A percentile compares a stretch with the other conserved stretches of the same genome.
These are phyloP conservation scores for Gadopsis bispinosus DNA, from an alignment of 2,797 vertebrate species.

Conservation along the genomic window DNA sequence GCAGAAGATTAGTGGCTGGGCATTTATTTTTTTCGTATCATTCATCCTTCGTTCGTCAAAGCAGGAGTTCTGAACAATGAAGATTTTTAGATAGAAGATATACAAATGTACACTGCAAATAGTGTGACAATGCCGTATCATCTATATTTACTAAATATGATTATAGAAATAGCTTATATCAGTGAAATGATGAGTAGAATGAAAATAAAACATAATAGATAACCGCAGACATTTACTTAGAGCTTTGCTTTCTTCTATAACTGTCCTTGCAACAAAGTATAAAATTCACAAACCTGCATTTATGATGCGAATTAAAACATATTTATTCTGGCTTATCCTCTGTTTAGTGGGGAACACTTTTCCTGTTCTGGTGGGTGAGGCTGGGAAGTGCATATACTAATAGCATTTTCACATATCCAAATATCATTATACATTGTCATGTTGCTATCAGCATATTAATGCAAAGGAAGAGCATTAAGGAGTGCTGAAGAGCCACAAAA, in stretches of 20 bases:
- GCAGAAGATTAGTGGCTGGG: constrained; percentile 43
- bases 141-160: neutral
- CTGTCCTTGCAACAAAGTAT: neutral
- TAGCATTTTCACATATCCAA: constrained; percentile 9
- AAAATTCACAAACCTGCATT: constrained; percentile 6
- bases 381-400: neutral
- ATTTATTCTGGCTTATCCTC: constrained; percentile 7
- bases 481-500: constrained; percentile 12
- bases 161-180: neutral
- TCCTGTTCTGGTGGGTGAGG: neutral
- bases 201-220: neutral
- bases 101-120: neutral
- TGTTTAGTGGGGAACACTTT: constrained; percentile 1
- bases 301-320: neutral
- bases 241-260: neutral
- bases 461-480: neutral
- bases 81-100: neutral
- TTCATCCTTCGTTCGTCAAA: constrained; percentile 17
- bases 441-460: neutral
- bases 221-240: neutral
- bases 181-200: neutral
- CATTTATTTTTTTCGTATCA: constrained; percentile 35
- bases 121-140: neutral
- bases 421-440: constrained; percentile 19
- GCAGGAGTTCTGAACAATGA: constrained; percentile 20